Evolutionary conservation across 2,797 vertebrate genomes (phyloP).

Genomic region (Oophaga sylvatica): DNA sequence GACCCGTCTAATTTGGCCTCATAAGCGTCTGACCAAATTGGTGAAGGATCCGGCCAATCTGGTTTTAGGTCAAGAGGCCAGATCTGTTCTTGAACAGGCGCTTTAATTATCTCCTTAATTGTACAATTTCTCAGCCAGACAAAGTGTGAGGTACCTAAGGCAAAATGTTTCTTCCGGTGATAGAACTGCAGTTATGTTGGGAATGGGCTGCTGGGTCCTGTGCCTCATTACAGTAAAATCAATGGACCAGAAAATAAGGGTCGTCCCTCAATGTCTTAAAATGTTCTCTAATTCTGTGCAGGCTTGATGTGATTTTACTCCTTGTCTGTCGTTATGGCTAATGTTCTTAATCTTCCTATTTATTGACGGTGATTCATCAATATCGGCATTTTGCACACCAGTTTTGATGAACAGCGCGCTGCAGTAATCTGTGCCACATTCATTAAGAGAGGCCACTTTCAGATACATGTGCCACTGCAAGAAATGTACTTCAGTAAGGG

Average conservation of each 20-base stretch:
- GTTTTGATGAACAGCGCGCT: too few relatives aligned
- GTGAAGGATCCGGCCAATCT: conserved; percentile 7
- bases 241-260: background rate
- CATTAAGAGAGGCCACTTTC: too few relatives aligned
- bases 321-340: background rate
- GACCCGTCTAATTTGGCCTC: conserved; percentile 18
- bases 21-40: conserved; percentile 7
- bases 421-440: too few relatives aligned
- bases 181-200: background rate
- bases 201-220: background rate
- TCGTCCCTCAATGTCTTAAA: background rate
- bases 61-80: conserved; percentile 9
- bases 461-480: too few relatives aligned
- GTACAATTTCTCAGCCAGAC: background rate
- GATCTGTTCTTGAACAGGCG: background rate
- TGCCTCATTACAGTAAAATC: background rate
- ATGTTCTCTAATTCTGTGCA: background rate
- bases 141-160: conserved; percentile 10
- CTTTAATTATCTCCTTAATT: conserved; percentile 13
- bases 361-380: background rate
- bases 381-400: too few relatives aligned
- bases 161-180: background rate
- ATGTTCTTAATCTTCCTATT: background rate
- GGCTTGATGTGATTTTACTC: background rate
- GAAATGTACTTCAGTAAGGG: too few relatives aligned